These are phyloP conservation scores for Athene cunicularia DNA, from an alignment of 2,113 vertebrate genomes.

Conservation along the genomic window DNA sequence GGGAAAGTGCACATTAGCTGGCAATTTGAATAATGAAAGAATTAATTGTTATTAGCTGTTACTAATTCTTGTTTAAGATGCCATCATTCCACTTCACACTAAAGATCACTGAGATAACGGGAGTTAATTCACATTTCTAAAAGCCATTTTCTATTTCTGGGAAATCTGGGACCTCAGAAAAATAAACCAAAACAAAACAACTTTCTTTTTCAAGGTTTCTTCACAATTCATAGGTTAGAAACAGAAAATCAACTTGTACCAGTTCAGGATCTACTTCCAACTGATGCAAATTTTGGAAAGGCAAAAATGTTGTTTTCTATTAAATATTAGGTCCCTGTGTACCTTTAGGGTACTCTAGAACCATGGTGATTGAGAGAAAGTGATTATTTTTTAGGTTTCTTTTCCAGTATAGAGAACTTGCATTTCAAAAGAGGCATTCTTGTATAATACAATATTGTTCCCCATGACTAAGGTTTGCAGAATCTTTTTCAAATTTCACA, in stretches of 20 bases:
- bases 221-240: background rate
- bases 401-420: background rate
- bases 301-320: background rate
- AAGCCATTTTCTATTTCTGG: background rate
- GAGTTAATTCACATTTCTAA: background rate
- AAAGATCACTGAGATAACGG: background rate
- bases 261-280: background rate
- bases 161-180: background rate
- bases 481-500: background rate
- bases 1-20: background rate
- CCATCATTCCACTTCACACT: background rate
- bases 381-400: background rate
- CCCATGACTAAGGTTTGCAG: background rate
- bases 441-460: background rate
- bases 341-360: background rate
- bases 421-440: background rate
- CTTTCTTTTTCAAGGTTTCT: background rate
- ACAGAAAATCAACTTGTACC: background rate
- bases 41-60: background rate
- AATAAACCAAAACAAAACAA: background rate
- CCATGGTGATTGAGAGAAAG: fast-evolving
- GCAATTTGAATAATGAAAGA: background rate
- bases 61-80: background rate
- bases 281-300: background rate
- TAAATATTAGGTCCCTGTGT: background rate